Conservation (phyloP, 2,797 vertebrate species). For the Schizothorax lantsangensis region DNA sequence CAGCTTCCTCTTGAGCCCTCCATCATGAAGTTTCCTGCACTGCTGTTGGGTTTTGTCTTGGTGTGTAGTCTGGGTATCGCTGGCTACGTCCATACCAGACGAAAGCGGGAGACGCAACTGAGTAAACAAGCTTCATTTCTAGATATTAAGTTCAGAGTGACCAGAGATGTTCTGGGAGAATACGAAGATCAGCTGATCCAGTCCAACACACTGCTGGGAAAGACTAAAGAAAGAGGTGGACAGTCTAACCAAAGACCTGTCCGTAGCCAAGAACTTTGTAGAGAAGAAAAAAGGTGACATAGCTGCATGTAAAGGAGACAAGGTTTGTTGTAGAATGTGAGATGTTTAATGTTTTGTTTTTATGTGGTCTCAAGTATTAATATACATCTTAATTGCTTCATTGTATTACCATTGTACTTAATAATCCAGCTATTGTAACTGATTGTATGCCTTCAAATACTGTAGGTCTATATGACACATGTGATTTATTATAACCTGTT, state of each 20-base stretch:
- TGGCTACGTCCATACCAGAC: constrained; percentile 58
- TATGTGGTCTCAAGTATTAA: background rate
- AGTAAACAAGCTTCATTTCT: constrained; percentile 56
- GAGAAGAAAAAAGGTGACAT: fast-evolving
- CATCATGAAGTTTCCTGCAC: constrained; percentile 66
- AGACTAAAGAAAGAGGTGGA: fast-evolving
- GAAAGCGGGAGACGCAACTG: background rate
- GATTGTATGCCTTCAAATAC: background rate
- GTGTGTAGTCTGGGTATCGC: constrained; percentile 53
- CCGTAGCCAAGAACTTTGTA: fast-evolving
- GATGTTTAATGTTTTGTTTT: background rate
- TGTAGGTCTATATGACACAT: background rate
- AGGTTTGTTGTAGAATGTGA: constrained; percentile 63
- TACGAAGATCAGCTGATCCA: constrained; percentile 17
- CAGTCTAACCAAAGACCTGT: background rate
- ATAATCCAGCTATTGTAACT: background rate
- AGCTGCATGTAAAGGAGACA: constrained; percentile 40
- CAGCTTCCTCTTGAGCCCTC: background rate
- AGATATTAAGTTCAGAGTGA: constrained; percentile 68
- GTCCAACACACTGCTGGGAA: background rate
- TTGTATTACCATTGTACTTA: background rate
- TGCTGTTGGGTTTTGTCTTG: constrained; percentile 39
- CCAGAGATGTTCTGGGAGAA: constrained; percentile 68
- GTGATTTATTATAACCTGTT: background rate
- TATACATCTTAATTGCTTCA: background rate